These are phyloP conservation scores for Eutrigla gurnardus DNA, from an alignment of 2,797 vertebrate genomes.

Conservation along the genomic window DNA sequence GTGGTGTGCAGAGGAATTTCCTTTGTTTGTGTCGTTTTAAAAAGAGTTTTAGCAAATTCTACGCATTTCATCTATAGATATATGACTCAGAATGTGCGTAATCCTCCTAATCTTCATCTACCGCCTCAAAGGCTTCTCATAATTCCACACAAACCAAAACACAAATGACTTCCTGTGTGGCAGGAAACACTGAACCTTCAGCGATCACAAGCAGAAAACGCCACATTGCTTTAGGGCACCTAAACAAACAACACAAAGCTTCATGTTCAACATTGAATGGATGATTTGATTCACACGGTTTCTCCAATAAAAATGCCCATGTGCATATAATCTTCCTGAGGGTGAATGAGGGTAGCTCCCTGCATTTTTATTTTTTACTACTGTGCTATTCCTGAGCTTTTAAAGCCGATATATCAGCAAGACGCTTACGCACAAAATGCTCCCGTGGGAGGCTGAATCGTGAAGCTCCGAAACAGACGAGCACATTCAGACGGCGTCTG, in stretches of 20 bases:
- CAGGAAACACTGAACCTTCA: neutral
- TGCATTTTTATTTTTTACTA: slow-evolving; percentile 1
- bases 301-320: neutral
- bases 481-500: slow-evolving; percentile 13
- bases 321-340: neutral
- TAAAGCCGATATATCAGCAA: slow-evolving; percentile 13
- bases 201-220: neutral
- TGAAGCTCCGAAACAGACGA: neutral
- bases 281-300: neutral
- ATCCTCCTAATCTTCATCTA: neutral
- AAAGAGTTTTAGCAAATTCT: neutral
- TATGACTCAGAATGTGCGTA: no score
- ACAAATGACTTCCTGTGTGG: neutral
- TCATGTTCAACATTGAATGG: neutral
- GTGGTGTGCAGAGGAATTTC: slow-evolving; percentile 53
- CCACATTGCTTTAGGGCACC: neutral
- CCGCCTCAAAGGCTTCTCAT: neutral
- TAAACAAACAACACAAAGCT: slow-evolving; percentile 16
- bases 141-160: slow-evolving; percentile 4
- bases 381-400: slow-evolving; percentile 36
- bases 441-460: slow-evolving; percentile 8
- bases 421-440: slow-evolving; percentile 17
- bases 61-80: neutral
- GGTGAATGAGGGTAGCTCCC: slow-evolving; percentile 8
- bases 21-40: slow-evolving; percentile 48